These are phyloP conservation scores for Plecotus auritus DNA, from an alignment of 2,113 vertebrate genomes.

Conservation along the genomic window DNA sequence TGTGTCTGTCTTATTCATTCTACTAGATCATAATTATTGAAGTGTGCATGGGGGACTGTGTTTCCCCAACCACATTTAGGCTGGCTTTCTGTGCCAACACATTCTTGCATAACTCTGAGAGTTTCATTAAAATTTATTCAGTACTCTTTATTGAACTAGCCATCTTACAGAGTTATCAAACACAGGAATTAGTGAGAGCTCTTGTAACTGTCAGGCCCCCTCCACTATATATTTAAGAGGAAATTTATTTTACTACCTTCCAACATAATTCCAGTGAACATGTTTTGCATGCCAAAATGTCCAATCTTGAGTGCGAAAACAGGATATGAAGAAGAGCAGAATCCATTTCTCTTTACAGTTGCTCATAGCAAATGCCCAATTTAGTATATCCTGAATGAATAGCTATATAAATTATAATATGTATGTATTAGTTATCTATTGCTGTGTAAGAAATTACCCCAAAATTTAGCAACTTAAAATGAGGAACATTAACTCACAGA, in stretches of 20 bases:
- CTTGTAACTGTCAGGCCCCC: background rate
- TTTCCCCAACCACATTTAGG: background rate
- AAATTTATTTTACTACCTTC: background rate
- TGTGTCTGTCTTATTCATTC: slow-evolving; percentile 21
- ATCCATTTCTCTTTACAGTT: background rate
- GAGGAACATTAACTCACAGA: background rate
- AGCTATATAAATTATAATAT: background rate
- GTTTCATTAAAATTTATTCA: background rate
- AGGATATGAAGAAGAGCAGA: background rate
- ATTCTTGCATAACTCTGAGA: background rate
- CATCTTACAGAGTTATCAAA: background rate
- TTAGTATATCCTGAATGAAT: background rate
- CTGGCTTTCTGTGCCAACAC: background rate
- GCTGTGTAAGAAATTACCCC: background rate
- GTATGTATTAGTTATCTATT: background rate
- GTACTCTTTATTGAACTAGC: background rate
- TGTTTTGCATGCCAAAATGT: background rate
- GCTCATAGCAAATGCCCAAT: background rate
- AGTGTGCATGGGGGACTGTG: background rate
- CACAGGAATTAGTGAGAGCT: background rate
- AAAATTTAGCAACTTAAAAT: background rate
- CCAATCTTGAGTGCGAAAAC: background rate
- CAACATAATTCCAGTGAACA: background rate
- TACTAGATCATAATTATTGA: background rate
- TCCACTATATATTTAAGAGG: background rate